These are phyloP conservation scores for Abrostola tripartita DNA, from an alignment of 2,888 invertebrate species.

Conservation along the genomic window DNA sequence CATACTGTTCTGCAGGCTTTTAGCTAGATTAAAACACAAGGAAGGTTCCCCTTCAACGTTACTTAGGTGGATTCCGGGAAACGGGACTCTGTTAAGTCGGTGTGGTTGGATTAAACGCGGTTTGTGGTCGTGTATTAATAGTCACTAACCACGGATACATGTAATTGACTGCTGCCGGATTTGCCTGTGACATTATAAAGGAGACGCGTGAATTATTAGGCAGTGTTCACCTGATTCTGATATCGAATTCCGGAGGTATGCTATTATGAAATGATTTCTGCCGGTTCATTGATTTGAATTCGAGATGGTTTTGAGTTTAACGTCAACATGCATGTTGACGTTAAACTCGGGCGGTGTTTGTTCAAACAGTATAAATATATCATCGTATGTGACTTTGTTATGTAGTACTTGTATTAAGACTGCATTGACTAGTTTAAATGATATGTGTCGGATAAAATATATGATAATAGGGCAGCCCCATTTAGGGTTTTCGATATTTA, in stretches of 20 bases:
- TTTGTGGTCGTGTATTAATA: constrained; percentile 18
- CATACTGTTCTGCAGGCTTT: constrained; percentile 35
- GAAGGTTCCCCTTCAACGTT: constrained; percentile 25
- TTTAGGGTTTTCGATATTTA: too few relatives aligned
- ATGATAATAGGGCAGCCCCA: too few relatives aligned
- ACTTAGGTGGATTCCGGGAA: constrained; percentile 16
- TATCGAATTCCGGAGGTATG: not conserved
- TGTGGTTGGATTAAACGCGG: constrained; percentile 7
- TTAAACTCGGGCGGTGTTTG: too few relatives aligned
- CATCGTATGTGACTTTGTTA: too few relatives aligned
- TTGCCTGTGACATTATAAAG: not conserved
- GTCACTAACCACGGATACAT: constrained; percentile 9
- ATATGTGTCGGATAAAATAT: too few relatives aligned
- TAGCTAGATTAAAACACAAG: constrained; percentile 52
- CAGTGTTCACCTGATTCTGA: not conserved
- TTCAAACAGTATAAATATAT: too few relatives aligned
- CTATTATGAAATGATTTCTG: not conserved
- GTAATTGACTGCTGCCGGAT: constrained; percentile 10
- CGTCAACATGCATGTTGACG: too few relatives aligned
- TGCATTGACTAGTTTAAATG: too few relatives aligned
- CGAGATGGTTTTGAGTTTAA: too few relatives aligned
- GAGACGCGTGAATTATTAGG: constrained; percentile 3
- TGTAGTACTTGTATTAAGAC: too few relatives aligned
- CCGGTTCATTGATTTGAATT: too few relatives aligned
- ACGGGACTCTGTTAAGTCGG: constrained; percentile 13